A percentile compares a stretch with the other conserved stretches of the same genome.
phyloP scores from a whole-genome alignment of 2,113 vertebrate species.

The Gadus macrocephalus region DNA sequence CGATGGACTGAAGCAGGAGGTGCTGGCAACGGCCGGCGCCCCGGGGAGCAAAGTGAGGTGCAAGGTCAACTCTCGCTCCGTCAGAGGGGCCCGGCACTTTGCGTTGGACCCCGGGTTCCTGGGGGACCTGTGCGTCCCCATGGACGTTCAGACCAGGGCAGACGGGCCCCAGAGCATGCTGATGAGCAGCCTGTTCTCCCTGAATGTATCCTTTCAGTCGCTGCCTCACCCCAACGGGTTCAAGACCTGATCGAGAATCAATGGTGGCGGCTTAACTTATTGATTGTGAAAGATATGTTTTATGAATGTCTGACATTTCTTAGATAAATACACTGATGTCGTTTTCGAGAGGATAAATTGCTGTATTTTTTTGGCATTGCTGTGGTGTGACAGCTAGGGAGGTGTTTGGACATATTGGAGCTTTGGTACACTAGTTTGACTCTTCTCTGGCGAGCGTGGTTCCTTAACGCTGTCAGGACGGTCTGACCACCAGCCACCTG shows the following conservation, averaged over 20 bases:
- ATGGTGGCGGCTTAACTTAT: too few relatives aligned
- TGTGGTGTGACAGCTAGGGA: too few relatives aligned
- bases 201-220: slow-evolving; percentile 84
- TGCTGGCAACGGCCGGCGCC: slow-evolving; percentile 61
- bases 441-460: neutral
- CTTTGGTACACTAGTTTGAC: too few relatives aligned
- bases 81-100: slow-evolving; percentile 50
- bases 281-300: too few relatives aligned
- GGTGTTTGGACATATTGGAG: too few relatives aligned
- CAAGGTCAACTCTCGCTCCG: slow-evolving; percentile 52
- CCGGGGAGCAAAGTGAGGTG: slow-evolving; percentile 58
- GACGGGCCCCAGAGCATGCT: slow-evolving; percentile 47
- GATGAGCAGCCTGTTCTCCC: slow-evolving; percentile 58
- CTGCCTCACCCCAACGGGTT: neutral
- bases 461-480: slow-evolving; percentile 81
- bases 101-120: slow-evolving; percentile 33
- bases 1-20: slow-evolving; percentile 27
- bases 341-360: too few relatives aligned
- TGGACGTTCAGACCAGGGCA: slow-evolving; percentile 64
- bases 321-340: too few relatives aligned
- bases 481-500: slow-evolving; percentile 81
- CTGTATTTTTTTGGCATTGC: too few relatives aligned
- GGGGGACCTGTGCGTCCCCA: slow-evolving; percentile 61
- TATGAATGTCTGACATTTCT: too few relatives aligned
- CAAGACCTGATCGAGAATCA: neutral